phyloP scores from a whole-genome alignment of 2,888 invertebrate species.

The Oxytorus armatus region DNA sequence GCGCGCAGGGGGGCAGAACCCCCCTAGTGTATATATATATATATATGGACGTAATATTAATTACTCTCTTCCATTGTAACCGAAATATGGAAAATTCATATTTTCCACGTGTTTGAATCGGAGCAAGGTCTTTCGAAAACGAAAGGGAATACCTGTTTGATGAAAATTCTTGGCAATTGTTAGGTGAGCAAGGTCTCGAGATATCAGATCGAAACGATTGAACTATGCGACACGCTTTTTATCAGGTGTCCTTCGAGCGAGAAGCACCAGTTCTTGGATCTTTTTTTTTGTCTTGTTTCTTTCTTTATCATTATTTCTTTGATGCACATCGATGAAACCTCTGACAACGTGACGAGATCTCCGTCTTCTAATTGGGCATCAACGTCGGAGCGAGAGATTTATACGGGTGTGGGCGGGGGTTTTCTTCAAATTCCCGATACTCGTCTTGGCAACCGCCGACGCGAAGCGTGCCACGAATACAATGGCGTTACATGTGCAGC shows the following conservation, averaged over 20 bases:
- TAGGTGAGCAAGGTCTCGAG: constrained; percentile 28
- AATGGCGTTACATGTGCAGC: constrained; percentile 5
- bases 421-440: constrained; percentile 12
- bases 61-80: too few relatives aligned
- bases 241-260: constrained; percentile 14
- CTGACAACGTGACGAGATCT: background rate
- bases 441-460: constrained; percentile 29
- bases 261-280: background rate
- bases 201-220: constrained; percentile 20
- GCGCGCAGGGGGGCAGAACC: too few relatives aligned
- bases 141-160: background rate
- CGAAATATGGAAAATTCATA: too few relatives aligned
- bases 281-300: background rate
- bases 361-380: constrained; percentile 19
- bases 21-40: too few relatives aligned
- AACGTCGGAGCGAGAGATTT: background rate
- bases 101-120: background rate
- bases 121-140: constrained; percentile 6
- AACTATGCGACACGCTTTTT: constrained; percentile 7
- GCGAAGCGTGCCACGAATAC: constrained; percentile 29
- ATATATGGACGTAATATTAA: too few relatives aligned
- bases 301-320: background rate
- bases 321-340: constrained; percentile 1
- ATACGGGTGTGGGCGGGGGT: too few relatives aligned
- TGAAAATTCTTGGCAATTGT: constrained; percentile 19